Base-by-base conservation (phyloP, 2,113 vertebrate genomes). In the Osmerus mordax region DNA sequence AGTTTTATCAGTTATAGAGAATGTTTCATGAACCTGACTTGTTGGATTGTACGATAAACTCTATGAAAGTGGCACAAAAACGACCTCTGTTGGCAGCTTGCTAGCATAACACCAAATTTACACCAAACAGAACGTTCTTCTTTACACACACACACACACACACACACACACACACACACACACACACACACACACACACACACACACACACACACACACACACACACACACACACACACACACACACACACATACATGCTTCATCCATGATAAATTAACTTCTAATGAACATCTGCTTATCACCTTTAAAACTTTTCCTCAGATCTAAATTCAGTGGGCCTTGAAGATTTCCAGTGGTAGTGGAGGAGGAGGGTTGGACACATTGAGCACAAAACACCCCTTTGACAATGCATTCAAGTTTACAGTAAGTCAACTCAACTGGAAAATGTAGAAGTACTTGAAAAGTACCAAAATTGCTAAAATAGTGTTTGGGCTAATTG, bases 11-110 rank as follows among this genome's bases (percentile, higher is more conserved):
- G 32, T 36, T 36, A 36, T 36, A 36, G 32, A 36, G 32, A 6
- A 6, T 36, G 32, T 36, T 36, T 36, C 32, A 36, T 36, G 32
- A 47, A 47, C 41, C 2, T 11, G 41, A 47, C 41, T 47, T 47
- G 41, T 47, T 47, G 41, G 9, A 47, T 47, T 12, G 41, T 11
- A 47, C 7, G 41, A 9, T n/a, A 56, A 56, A 56, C n/a, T n/a
- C n/a, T 18, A 18, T 56, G 54, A 56, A n/a, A n/a, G 28, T 69
- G 72, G 62, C 65, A 60, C 67, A 86, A 78, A 84, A 81, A 80
- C 58, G 78, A 85, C 90, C 87, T 88, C 89, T 89, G 82, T 81
- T 86, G 83, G 86, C 41, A 0, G 3, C 2, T 53, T 21, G 4
- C 1, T 69, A 75, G 56, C 66, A 88, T 72, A 84, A 69, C 87